These are phyloP conservation scores for Anaspis maculata DNA, from an alignment of 2,888 invertebrate species.

Conservation along the genomic window DNA sequence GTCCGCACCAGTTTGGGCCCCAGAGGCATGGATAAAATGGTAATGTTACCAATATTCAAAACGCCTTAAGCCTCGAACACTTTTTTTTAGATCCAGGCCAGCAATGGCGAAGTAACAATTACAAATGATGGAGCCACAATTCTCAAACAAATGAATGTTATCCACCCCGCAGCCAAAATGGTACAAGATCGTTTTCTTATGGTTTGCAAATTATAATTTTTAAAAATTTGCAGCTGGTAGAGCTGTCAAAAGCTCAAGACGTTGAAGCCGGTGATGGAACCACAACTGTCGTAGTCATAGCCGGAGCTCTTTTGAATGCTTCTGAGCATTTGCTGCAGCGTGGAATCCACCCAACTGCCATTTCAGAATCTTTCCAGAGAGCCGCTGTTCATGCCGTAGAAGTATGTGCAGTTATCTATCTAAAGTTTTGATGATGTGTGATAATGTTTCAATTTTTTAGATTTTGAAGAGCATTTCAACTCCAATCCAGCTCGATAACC, in stretches of 20 bases:
- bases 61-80: neutral
- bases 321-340: slow-evolving; percentile 84
- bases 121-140: slow-evolving; percentile 99
- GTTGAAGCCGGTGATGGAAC: slow-evolving; percentile 99
- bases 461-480: slow-evolving; percentile 79
- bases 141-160: slow-evolving; percentile 95
- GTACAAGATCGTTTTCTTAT: slow-evolving; percentile 41
- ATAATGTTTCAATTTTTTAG: slow-evolving; percentile 14
- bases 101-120: slow-evolving; percentile 97
- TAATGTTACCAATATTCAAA: slow-evolving; percentile 36
- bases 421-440: slow-evolving; percentile 1
- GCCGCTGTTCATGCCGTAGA: slow-evolving; percentile 67
- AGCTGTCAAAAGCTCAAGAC: slow-evolving; percentile 96
- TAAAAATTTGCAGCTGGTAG: slow-evolving; percentile 68
- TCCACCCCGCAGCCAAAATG: slow-evolving; percentile 99
- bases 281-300: slow-evolving; percentile 95
- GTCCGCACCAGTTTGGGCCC: slow-evolving; percentile 98
- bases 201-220: slow-evolving; percentile 4
- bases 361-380: slow-evolving; percentile 94
- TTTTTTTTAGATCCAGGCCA: slow-evolving; percentile 80
- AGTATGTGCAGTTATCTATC: slow-evolving; percentile 28
- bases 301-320: slow-evolving; percentile 91
- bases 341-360: slow-evolving; percentile 95
- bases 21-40: slow-evolving; percentile 99
- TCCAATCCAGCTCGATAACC: slow-evolving; percentile 77